Evolutionary conservation across 2,797 vertebrate genomes (phyloP).

Genomic region (Sebastolobus altivelis): DNA sequence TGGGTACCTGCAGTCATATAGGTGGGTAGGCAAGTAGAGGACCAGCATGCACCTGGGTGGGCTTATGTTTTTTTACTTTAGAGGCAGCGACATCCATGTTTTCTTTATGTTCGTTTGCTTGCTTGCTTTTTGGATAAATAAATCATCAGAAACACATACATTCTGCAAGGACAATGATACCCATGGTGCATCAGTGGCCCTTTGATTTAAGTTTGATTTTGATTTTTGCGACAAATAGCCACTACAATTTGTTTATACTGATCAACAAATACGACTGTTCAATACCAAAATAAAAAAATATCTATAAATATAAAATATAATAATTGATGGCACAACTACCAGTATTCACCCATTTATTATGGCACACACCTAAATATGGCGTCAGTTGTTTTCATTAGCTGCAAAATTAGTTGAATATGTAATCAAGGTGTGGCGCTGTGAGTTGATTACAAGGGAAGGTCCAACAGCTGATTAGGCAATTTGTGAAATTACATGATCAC

Average conservation of each 20-base stretch:
- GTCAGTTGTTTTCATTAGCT: background rate
- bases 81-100: no score
- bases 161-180: no score
- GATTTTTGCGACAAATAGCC: no score
- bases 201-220: no score
- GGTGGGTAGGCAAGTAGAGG: no score
- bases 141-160: no score
- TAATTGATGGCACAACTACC: background rate
- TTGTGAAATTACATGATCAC: background rate
- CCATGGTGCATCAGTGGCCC: no score
- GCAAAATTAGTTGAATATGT: background rate
- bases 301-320: background rate
- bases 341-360: background rate
- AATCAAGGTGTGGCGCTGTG: background rate
- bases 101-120: no score
- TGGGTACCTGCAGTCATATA: no score
- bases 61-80: no score
- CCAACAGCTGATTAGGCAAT: background rate
- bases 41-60: no score
- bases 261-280: background rate
- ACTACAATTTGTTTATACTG: background rate
- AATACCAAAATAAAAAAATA: background rate
- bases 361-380: background rate
- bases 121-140: no score
- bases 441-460: background rate